phyloP scores from a whole-genome alignment of 2,797 vertebrate species.

The Hephaestus fuliginosus region DNA sequence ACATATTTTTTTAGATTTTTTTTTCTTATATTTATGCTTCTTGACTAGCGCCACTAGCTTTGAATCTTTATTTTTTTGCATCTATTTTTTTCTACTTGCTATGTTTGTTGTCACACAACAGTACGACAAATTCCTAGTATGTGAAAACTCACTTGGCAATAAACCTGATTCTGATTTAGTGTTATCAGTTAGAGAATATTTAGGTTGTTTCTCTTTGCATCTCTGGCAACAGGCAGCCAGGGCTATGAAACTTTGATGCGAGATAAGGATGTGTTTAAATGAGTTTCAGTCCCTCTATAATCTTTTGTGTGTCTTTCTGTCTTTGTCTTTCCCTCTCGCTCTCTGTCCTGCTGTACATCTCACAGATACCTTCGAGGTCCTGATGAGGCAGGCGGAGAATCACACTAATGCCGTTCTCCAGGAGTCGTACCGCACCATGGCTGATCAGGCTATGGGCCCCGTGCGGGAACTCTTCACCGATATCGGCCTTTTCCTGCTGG shows the following conservation, averaged over 20 bases:
- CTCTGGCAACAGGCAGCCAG: not conserved
- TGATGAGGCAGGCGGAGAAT: constrained; percentile 90
- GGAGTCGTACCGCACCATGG: constrained; percentile 83
- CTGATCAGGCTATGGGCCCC: constrained; percentile 70
- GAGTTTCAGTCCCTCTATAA: constrained; percentile 3
- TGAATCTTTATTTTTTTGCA: too few species aligned
- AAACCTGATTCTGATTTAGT: not conserved
- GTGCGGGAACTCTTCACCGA: constrained; percentile 91
- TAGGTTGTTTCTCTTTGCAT: not conserved
- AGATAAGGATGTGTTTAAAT: constrained; percentile 6
- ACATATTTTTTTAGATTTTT: too few species aligned
- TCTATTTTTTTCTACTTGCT: too few species aligned
- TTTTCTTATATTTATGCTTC: too few species aligned
- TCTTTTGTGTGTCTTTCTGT: not conserved
- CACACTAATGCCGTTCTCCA: constrained; percentile 86
- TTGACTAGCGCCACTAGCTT: too few species aligned
- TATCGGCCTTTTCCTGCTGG: constrained; percentile 90
- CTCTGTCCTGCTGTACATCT: constrained; percentile 48
- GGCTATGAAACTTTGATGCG: not conserved
- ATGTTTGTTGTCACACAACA: too few species aligned
- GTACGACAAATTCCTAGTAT: too few species aligned
- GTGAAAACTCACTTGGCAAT: too few species aligned
- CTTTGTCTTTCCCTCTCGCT: constrained; percentile 13
- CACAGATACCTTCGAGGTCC: constrained; percentile 88
- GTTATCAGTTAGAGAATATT: not conserved